phyloP scores from a whole-genome alignment of 2,113 vertebrate species.

The Cheilinus undulatus region DNA sequence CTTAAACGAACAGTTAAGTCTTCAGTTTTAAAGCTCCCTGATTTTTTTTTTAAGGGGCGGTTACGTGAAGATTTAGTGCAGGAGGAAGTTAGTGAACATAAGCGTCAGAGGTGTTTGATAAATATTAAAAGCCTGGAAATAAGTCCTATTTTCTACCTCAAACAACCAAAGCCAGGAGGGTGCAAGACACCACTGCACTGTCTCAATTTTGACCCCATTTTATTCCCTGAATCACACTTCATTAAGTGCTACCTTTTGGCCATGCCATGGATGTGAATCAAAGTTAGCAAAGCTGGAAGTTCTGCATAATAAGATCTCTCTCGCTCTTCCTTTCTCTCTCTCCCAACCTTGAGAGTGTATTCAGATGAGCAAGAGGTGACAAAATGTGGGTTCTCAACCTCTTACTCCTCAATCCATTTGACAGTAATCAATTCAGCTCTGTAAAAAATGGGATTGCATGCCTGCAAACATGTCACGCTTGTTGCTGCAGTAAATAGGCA shows the following conservation, averaged over 20 bases:
- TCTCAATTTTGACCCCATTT: constrained; percentile 95
- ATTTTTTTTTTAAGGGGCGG: constrained; percentile 77
- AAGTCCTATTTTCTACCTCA: constrained; percentile 91
- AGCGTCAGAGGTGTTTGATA: constrained; percentile 92
- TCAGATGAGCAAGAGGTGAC: constrained; percentile 92
- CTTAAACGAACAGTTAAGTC: constrained; percentile 94
- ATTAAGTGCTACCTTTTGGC: constrained; percentile 99
- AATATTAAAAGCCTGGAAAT: constrained; percentile 89
- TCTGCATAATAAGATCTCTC: constrained; percentile 92
- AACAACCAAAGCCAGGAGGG: constrained; percentile 90
- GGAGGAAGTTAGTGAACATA: constrained; percentile 34
- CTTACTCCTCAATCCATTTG: constrained; percentile 83
- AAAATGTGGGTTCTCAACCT: constrained; percentile 85
- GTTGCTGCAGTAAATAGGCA: constrained; percentile 75
- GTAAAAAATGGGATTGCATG: constrained; percentile 86
- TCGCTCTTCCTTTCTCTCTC: constrained; percentile 22
- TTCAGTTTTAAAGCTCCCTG: constrained; percentile 89
- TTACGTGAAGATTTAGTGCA: constrained; percentile 34
- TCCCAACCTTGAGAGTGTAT: constrained; percentile 93
- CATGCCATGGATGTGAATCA: constrained; percentile 97
- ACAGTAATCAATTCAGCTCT: constrained; percentile 91
- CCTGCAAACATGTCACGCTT: constrained; percentile 92
- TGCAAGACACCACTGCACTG: constrained; percentile 87
- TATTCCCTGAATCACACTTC: constrained; percentile 96
- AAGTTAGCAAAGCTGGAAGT: constrained; percentile 96